phyloP scores from a whole-genome alignment of 1,140 invertebrate genomes.

The Pachypsylla venusta region DNA sequence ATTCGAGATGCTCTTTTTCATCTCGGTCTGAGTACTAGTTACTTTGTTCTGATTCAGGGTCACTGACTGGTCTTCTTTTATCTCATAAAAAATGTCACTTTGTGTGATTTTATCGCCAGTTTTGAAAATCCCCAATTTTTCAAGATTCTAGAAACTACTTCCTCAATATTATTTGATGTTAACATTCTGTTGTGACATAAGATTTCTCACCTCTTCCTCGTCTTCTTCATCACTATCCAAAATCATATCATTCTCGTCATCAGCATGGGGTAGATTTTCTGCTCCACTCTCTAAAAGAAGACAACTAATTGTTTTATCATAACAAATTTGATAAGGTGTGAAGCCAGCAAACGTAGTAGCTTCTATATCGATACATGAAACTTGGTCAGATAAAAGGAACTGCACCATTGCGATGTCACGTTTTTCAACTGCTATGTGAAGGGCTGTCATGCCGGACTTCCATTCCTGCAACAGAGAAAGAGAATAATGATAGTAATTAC shows the following conservation, averaged over 20 bases:
- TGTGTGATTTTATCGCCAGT: no score
- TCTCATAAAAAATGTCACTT: no score
- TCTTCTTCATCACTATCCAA: constrained; percentile 16
- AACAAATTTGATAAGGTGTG: constrained; percentile 17
- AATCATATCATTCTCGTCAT: constrained; percentile 9
- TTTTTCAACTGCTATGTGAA: constrained; percentile 20
- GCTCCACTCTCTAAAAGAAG: neutral
- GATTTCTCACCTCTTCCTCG: constrained; percentile 14
- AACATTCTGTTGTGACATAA: no score
- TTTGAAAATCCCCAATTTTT: no score
- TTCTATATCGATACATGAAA: constrained; percentile 12
- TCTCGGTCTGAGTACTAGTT: no score
- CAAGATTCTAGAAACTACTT: no score
- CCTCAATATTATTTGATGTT: no score
- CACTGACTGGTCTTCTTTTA: no score
- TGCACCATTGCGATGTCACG: constrained; percentile 11
- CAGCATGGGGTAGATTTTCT: constrained; percentile 11
- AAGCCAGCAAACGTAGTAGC: constrained; percentile 17
- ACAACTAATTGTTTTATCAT: neutral
- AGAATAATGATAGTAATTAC: neutral
- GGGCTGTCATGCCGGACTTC: constrained; percentile 17
- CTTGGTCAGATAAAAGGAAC: constrained; percentile 13
- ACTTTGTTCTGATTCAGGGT: no score
- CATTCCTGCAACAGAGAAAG: constrained; percentile 17
- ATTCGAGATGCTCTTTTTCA: no score